phyloP scores from a whole-genome alignment of 2,113 vertebrate genomes.

The Steatornis caripensis region DNA sequence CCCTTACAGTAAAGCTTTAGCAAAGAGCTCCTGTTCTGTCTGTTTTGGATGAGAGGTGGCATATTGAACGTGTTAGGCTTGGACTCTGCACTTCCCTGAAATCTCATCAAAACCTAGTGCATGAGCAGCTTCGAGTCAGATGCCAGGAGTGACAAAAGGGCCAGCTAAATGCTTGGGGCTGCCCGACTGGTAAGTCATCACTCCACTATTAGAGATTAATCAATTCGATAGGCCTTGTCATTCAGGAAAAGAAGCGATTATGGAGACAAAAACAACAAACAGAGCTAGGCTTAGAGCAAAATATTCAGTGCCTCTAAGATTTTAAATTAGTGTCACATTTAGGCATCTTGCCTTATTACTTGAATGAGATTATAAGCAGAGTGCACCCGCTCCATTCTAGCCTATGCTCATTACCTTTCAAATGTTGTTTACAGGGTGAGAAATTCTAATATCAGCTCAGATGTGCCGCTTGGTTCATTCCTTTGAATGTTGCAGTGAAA shows the following conservation, averaged over 20 bases:
- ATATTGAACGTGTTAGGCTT: neutral
- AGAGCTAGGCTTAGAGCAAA: neutral
- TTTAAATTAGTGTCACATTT: neutral
- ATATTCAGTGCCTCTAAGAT: neutral
- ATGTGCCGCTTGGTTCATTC: neutral
- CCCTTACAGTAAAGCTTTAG: neutral
- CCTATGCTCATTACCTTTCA: neutral
- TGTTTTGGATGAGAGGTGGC: neutral
- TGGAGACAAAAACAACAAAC: neutral
- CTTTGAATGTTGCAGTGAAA: neutral
- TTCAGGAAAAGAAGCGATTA: neutral
- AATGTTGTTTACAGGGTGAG: neutral
- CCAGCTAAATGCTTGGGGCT: neutral
- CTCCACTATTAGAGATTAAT: neutral
- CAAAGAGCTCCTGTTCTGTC: neutral
- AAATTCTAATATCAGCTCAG: neutral
- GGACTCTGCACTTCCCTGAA: neutral
- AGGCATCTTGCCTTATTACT: rapidly evolving
- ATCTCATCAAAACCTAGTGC: neutral
- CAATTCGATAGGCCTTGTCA: neutral
- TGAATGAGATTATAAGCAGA: neutral
- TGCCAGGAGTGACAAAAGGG: neutral
- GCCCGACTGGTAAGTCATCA: neutral
- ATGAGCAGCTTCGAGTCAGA: neutral
- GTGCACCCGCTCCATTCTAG: rapidly evolving